phyloP scores from a whole-genome alignment of 2,113 vertebrate genomes.

The Tachycineta bicolor region DNA sequence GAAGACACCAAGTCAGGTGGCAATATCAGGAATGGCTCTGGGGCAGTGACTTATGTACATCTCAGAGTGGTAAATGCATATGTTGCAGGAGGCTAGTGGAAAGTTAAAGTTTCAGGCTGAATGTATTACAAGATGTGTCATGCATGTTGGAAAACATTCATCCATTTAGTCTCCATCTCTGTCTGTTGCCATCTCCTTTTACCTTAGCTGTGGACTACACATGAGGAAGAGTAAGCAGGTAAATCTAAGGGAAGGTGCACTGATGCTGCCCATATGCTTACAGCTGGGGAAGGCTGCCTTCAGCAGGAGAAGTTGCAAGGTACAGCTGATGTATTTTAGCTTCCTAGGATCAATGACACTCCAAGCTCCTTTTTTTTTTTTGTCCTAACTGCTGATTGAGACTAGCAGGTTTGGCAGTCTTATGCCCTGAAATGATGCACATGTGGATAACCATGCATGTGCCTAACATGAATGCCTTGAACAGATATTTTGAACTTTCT shows the following conservation, averaged over 20 bases:
- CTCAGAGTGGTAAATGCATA: fast-evolving
- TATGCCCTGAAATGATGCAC: fast-evolving
- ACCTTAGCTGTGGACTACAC: background rate
- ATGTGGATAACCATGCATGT: background rate
- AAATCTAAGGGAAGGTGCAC: background rate
- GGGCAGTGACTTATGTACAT: fast-evolving
- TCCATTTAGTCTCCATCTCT: background rate
- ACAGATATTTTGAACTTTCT: background rate
- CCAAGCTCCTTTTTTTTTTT: background rate
- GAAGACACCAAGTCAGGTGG: background rate
- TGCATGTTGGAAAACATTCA: background rate
- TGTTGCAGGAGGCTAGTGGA: background rate
- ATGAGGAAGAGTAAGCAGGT: background rate
- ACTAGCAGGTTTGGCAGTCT: background rate
- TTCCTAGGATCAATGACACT: background rate
- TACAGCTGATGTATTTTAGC: background rate
- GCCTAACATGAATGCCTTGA: background rate
- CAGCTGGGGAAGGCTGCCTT: fast-evolving
- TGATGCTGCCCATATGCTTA: background rate
- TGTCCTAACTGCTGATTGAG: background rate
- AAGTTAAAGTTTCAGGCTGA: background rate
- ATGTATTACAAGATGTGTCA: background rate
- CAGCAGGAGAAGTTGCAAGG: background rate
- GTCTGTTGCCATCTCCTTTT: background rate
- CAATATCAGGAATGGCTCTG: background rate